phyloP scores from a whole-genome alignment of 2,888 invertebrate species.

The Platynereis dumerilii region DNA sequence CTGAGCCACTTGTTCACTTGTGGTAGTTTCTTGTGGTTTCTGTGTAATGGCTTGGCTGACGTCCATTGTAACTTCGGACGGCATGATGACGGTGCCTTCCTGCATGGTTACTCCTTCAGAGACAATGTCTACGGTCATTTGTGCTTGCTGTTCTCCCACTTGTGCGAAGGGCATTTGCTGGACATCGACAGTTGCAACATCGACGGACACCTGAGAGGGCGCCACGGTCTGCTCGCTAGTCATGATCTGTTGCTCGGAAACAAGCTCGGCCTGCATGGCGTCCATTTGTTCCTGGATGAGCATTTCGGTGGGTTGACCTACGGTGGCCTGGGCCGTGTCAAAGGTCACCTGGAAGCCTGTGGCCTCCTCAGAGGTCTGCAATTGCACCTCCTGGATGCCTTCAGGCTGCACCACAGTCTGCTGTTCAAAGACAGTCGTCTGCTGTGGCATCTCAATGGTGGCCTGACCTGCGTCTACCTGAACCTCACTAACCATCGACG shows the following conservation, averaged over 20 bases:
- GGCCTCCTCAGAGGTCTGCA: background rate
- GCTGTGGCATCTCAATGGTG: slow-evolving; percentile 3
- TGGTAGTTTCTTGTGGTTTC: slow-evolving; percentile 4
- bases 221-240: background rate
- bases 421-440: slow-evolving; percentile 8
- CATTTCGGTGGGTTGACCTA: background rate
- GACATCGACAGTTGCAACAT: slow-evolving; percentile 28
- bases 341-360: background rate
- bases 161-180: slow-evolving; percentile 12
- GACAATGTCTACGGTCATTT: slow-evolving; percentile 10
- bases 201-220: slow-evolving; percentile 19
- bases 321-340: background rate
- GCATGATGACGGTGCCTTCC: background rate
- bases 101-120: slow-evolving; percentile 19
- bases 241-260: background rate
- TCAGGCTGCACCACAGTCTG: slow-evolving; percentile 10
- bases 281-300: background rate
- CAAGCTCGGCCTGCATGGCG: background rate
- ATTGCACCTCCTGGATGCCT: background rate
- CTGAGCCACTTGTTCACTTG: slow-evolving; percentile 8
- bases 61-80: slow-evolving; percentile 6
- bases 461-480: background rate
- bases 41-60: slow-evolving; percentile 16
- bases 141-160: slow-evolving; percentile 11
- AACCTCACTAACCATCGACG: too few species aligned